A percentile compares a stretch with the other conserved stretches of the same genome.
Evolutionary conservation across 2,888 invertebrate species (phyloP).

Genomic region (Carcina quercana): DNA sequence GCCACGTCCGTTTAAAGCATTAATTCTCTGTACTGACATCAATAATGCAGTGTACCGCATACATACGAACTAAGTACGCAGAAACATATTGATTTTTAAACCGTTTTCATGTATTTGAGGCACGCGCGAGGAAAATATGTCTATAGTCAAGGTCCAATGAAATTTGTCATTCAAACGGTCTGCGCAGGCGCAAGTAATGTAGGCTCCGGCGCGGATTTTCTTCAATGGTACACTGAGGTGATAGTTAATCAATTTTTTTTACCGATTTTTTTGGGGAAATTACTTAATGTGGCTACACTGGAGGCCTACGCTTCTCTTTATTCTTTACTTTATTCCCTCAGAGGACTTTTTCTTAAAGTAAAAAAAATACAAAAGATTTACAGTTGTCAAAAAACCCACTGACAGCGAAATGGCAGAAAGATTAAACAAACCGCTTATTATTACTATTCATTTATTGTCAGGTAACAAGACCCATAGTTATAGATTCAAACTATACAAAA

Average conservation of each 20-base stretch:
- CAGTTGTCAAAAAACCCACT: too few species aligned
- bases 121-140: constrained; percentile 67
- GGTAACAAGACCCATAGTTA: too few species aligned
- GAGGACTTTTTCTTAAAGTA: too few species aligned
- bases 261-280: too few species aligned
- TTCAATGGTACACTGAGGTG: constrained; percentile 45
- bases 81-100: background rate
- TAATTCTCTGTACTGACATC: constrained; percentile 5
- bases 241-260: constrained; percentile 10
- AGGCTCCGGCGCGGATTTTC: constrained; percentile 46
- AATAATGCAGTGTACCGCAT: constrained; percentile 4
- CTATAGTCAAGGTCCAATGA: constrained; percentile 57
- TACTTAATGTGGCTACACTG: too few species aligned
- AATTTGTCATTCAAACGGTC: constrained; percentile 64
- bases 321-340: too few species aligned
- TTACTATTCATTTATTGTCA: too few species aligned
- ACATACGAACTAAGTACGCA: background rate
- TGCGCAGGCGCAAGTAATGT: constrained; percentile 42
- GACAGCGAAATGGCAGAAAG: too few species aligned
- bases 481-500: too few species aligned
- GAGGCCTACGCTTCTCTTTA: too few species aligned
- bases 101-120: constrained; percentile 41
- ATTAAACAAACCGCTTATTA: too few species aligned
- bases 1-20: constrained; percentile 1
- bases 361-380: too few species aligned